Evolutionary conservation across 1,140 invertebrate genomes (phyloP).

Genomic region (Panulirus ornatus): DNA sequence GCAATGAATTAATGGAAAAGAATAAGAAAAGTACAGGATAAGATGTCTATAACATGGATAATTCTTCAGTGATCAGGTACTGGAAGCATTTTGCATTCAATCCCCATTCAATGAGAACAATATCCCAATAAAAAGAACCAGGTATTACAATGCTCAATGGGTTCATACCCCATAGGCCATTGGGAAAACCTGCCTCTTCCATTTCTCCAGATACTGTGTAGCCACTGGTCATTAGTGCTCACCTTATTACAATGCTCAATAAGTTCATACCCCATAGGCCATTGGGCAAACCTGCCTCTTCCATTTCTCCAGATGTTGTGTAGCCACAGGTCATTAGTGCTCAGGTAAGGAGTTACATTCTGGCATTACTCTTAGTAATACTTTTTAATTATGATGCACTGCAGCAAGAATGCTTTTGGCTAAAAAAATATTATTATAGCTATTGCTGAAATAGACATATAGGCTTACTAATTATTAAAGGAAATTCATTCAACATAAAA

Average conservation of each 20-base stretch:
- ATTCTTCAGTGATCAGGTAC: neutral
- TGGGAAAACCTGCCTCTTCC: neutral
- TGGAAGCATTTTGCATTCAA: neutral
- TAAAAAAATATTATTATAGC: too few species aligned
- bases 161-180: neutral
- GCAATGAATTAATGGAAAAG: too few species aligned
- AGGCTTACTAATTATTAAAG: too few species aligned
- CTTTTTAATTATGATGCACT: neutral
- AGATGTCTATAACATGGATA: neutral
- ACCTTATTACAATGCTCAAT: too few species aligned
- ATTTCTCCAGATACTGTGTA: neutral
- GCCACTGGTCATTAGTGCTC: too few species aligned
- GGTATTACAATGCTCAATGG: neutral
- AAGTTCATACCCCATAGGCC: too few species aligned
- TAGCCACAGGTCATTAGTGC: neutral
- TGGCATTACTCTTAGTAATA: neutral
- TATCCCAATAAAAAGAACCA: neutral
- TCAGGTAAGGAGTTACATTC: neutral
- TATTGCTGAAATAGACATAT: too few species aligned
- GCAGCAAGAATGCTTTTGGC: neutral
- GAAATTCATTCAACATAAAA: too few species aligned
- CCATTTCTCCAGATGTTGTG: neutral
- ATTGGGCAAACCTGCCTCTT: neutral
- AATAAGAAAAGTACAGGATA: neutral
- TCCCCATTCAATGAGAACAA: neutral